These are phyloP conservation scores for Alligator sinensis DNA, from an alignment of 2,113 vertebrate species.

Conservation along the genomic window DNA sequence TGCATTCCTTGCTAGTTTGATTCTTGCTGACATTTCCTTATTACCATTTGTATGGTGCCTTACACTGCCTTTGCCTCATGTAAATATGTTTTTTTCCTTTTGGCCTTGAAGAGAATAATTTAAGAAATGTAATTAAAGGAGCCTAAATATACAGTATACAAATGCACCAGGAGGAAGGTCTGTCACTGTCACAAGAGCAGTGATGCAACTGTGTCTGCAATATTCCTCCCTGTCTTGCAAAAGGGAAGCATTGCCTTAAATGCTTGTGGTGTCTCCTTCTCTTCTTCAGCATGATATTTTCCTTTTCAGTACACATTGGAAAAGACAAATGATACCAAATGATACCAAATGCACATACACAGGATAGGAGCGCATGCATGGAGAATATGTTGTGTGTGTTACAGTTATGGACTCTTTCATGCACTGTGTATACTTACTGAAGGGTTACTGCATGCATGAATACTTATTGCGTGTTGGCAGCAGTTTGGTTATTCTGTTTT, in stretches of 20 bases:
- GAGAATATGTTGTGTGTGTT: background rate
- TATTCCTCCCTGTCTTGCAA: background rate
- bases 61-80: background rate
- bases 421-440: background rate
- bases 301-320: background rate
- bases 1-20: slow-evolving; percentile 7
- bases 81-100: background rate
- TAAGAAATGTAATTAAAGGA: background rate
- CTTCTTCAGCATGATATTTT: background rate
- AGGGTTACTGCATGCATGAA: background rate
- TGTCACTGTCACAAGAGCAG: background rate
- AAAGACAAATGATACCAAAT: background rate
- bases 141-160: background rate
- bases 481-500: background rate
- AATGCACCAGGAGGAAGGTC: background rate
- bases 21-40: background rate
- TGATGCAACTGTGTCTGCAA: background rate
- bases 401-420: background rate
- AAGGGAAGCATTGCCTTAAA: background rate
- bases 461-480: background rate
- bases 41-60: background rate
- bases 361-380: background rate
- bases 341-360: background rate
- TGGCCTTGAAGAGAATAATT: background rate
- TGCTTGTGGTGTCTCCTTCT: background rate